phyloP scores from a whole-genome alignment of 2,797 vertebrate genomes.

The Sebastiscus tertius region DNA sequence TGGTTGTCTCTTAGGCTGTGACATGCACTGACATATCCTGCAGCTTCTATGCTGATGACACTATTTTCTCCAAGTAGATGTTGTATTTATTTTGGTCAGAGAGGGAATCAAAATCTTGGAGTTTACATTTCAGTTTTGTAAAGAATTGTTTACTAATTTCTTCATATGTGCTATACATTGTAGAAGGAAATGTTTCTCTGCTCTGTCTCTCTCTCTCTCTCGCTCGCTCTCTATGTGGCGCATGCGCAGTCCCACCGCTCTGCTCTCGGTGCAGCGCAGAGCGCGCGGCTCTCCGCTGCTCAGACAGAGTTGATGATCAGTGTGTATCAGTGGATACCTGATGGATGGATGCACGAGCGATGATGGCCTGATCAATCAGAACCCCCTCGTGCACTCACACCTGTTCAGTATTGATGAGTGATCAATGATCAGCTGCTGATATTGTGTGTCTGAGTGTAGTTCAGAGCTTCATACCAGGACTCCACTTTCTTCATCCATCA shows the following conservation, averaged over 20 bases:
- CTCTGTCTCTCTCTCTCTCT: not conserved
- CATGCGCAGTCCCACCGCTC: conserved; percentile 51
- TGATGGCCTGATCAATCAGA: not conserved
- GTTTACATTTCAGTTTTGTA: too few relatives aligned
- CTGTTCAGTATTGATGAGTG: conserved; percentile 2
- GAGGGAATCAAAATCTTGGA: too few relatives aligned
- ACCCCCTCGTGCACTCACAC: not conserved
- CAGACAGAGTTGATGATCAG: conserved; percentile 49
- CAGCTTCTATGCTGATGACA: too few relatives aligned
- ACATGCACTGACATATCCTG: too few relatives aligned
- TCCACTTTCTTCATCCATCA: conserved; percentile 59
- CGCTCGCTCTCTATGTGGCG: not conserved
- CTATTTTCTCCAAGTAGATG: too few relatives aligned
- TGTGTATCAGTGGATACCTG: conserved; percentile 26
- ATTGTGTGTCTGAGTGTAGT: conserved; percentile 33
- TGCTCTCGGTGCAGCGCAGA: conserved; percentile 31
- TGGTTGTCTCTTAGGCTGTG: too few relatives aligned
- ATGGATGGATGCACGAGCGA: conserved; percentile 9
- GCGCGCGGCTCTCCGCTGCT: conserved; percentile 48
- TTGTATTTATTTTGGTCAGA: too few relatives aligned
- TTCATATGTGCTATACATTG: too few relatives aligned
- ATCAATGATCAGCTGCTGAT: conserved; percentile 14
- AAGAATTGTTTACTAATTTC: too few relatives aligned
- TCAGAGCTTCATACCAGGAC: conserved; percentile 48
- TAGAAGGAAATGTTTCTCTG: too few relatives aligned